These are phyloP conservation scores for Varroa destructor DNA, from an alignment of 1,140 invertebrate genomes.

Conservation along the genomic window DNA sequence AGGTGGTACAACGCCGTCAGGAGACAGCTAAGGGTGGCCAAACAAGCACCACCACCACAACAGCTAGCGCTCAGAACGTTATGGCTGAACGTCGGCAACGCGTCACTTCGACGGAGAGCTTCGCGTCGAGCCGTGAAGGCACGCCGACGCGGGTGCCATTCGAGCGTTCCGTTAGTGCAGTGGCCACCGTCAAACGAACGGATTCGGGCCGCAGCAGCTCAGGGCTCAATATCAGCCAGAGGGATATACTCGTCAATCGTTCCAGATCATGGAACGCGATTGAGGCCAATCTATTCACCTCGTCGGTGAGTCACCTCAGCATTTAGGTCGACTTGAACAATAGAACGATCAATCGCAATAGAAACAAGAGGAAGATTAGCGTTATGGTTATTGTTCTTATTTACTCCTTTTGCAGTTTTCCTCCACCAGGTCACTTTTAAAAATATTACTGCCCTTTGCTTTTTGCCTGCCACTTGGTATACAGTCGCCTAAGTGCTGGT, in stretches of 20 bases:
- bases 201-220: slow-evolving; percentile 24
- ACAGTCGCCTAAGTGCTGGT: no score
- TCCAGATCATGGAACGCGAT: slow-evolving; percentile 25
- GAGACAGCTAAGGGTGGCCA: background rate
- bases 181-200: slow-evolving; percentile 28
- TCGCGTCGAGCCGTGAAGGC: slow-evolving; percentile 24
- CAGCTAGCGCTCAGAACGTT: no score
- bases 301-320: slow-evolving; percentile 20
- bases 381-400: no score
- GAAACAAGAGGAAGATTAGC: no score
- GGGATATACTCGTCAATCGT: slow-evolving; percentile 22
- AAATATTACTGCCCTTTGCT: no score
- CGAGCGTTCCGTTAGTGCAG: slow-evolving; percentile 19
- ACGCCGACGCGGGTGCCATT: slow-evolving; percentile 24
- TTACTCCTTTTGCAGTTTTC: no score
- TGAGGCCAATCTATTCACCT: slow-evolving; percentile 25
- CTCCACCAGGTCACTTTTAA: no score
- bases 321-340: no score
- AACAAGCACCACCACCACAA: background rate
- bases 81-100: slow-evolving; percentile 21
- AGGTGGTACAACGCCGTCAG: background rate
- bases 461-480: no score
- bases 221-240: slow-evolving; percentile 24
- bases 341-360: no score
- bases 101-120: slow-evolving; percentile 1